These are phyloP conservation scores for Diorhabda sublineata DNA, from an alignment of 1,140 invertebrate species.

Conservation along the genomic window DNA sequence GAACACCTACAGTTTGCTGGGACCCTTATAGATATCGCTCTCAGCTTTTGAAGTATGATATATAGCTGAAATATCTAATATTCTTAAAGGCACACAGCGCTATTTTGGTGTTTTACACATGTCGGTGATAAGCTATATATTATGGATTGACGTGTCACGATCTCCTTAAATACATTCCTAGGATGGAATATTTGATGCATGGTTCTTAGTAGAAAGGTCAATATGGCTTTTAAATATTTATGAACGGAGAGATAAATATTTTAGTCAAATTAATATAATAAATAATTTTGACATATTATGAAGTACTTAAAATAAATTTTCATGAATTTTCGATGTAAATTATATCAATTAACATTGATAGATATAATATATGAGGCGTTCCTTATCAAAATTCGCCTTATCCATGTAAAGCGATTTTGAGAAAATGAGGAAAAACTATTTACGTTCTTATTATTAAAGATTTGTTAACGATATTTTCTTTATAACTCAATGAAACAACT, in stretches of 20 bases:
- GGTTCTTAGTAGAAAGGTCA: neutral
- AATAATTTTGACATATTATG: too few species aligned
- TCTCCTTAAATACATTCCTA: conserved; percentile 2
- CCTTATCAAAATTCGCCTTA: too few species aligned
- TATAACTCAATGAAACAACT: too few species aligned
- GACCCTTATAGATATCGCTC: neutral
- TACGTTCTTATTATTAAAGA: too few species aligned
- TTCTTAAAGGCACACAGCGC: neutral
- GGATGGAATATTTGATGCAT: neutral
- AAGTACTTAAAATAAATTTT: too few species aligned
- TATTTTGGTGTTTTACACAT: neutral
- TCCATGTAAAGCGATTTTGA: too few species aligned
- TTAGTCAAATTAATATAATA: neutral
- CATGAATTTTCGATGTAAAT: too few species aligned
- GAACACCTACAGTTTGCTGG: too few species aligned
- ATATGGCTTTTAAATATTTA: neutral
- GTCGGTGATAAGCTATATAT: neutral
- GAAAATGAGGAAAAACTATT: too few species aligned
- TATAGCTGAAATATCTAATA: neutral
- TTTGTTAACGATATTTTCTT: too few species aligned
- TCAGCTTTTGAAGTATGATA: neutral
- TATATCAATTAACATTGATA: too few species aligned
- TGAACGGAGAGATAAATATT: neutral
- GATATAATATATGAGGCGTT: too few species aligned
- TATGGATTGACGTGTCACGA: conserved; percentile 1